A percentile compares a stretch with the other conserved stretches of the same genome.
Evolutionary conservation across 2,888 invertebrate species (phyloP).

Genomic region (Dryobotodes eremita): DNA sequence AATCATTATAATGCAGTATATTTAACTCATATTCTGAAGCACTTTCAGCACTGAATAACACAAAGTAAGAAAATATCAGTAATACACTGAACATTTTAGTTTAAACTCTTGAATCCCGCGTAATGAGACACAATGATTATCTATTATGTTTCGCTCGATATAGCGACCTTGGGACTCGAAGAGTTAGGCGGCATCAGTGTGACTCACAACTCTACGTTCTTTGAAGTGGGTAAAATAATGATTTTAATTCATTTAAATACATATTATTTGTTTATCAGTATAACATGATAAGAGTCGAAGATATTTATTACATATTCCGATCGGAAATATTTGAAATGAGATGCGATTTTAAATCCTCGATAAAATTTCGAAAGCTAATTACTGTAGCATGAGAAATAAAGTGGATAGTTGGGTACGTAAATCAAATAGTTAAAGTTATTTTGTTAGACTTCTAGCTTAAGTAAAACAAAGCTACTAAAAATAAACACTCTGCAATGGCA

Average conservation of each 20-base stretch:
- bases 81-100: constrained; percentile 22
- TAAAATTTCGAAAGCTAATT: neutral
- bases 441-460: neutral
- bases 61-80: constrained; percentile 51
- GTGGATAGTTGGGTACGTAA: neutral
- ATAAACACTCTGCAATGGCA: no score
- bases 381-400: neutral
- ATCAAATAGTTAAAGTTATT: neutral
- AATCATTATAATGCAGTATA: constrained; percentile 86
- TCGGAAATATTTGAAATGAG: neutral
- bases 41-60: constrained; percentile 66
- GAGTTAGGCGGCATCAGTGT: neutral
- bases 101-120: no score
- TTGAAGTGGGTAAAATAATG: neutral
- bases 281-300: constrained; percentile 28
- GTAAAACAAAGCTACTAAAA: no score
- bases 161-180: no score
- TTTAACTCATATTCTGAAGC: constrained; percentile 76
- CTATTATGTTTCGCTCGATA: no score
- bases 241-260: neutral
- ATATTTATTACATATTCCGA: neutral
- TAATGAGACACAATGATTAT: no score
- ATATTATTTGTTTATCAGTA: constrained; percentile 21
- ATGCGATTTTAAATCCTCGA: constrained; percentile 13
- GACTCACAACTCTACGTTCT: neutral